Base-by-base conservation (phyloP, 2,113 vertebrate species). In the Motacilla alba region DNA sequence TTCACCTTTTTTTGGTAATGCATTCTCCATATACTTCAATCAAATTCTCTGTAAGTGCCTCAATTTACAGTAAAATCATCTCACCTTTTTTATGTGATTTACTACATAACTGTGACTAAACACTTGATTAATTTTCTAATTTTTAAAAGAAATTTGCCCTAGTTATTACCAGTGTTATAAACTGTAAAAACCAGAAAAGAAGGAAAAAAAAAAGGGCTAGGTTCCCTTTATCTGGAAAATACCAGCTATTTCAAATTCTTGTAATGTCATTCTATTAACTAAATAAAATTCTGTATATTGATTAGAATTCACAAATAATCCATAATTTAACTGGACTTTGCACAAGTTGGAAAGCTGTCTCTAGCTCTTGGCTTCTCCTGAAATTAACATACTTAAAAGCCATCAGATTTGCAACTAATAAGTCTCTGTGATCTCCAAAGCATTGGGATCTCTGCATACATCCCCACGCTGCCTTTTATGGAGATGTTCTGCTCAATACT, bases 401-500 rank as follows among this genome's bases (percentile, higher is more conserved):
- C 90, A 96, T 69, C 72, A 89, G 90, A 90, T 94, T 75, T 90
- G 41, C 39, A 55, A 68, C 67, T 93, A 92, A n/a, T 44, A 67
- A 80, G 88, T 67, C 83, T 72, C 83, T 56, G 76, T 83, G 82
- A 83, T 80, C 93, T 95, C 93, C 22, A 63, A 66, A 86, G 83
- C 59, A 55, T 16, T 1, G 60, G 86, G 96, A 92, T 66, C 81
- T 95, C 79, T 53, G 93, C 95, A 33, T 89, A 89, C 89, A 83
- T 94, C 93, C 33, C 66, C 91, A 89, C 7, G 37, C 96, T 97
- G 98, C 99, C 99, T 99, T 99, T 99, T 99, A 99, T 97, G 99
- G 99, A 67, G 96, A 97, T 97, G 98, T 99, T 99, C 98, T 98
- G 96, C 97, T 98, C 97, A 96, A 98, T 98, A 96, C 94, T 97